Evolutionary conservation across 1,140 invertebrate species (phyloP), one percentile per base, ranked within the genome.

Genomic region (Orchesella cincta): DNA sequence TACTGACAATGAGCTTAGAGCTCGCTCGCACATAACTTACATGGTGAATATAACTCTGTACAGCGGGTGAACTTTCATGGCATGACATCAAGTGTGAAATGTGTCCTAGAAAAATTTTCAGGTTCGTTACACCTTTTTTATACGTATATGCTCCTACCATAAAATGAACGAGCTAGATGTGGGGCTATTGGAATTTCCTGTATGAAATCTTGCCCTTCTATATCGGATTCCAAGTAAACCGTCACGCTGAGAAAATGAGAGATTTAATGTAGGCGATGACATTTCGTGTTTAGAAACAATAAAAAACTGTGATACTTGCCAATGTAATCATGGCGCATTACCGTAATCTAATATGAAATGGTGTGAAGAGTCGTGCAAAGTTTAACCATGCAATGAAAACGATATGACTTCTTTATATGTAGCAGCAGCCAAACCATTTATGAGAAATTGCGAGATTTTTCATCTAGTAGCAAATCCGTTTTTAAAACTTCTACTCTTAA

Each of bases 1-100:
- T 67, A 67, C 62, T 67, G 62, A 67, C 62, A 67, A 67, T 67
- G 62, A 33, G 62, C 31, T 67, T 33, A 67, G 62, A n/a, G 54
- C 54, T 57, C 54, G 12, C 39, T 57, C 12, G 14, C 54, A 18
- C 23, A n/a, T 57, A 23, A 46, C 8, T 46, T 57, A 18, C 54
- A 57, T 18, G 54, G 8, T 57, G 54, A n/a, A n/a, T n/a, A n/a
- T n/a, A n/a, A n/a, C n/a, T n/a, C n/a, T 23, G 54, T 23, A 57
- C 54, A 57, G 39, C 8, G 39, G 29, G 31, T 67, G 62, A 67
- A 31, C 62, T 67, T 67, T 33, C 31, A 33, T 31, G 26, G 62
- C 14, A 33, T 33, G 26, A 29, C 26, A 67, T 31, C 8, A 67
- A 67, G 62, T 67, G 62, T 67, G 62, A 67, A 67, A 67, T 67